Evolutionary conservation across 2,113 vertebrate genomes (phyloP).

Genomic region (Limnothrissa miodon): DNA sequence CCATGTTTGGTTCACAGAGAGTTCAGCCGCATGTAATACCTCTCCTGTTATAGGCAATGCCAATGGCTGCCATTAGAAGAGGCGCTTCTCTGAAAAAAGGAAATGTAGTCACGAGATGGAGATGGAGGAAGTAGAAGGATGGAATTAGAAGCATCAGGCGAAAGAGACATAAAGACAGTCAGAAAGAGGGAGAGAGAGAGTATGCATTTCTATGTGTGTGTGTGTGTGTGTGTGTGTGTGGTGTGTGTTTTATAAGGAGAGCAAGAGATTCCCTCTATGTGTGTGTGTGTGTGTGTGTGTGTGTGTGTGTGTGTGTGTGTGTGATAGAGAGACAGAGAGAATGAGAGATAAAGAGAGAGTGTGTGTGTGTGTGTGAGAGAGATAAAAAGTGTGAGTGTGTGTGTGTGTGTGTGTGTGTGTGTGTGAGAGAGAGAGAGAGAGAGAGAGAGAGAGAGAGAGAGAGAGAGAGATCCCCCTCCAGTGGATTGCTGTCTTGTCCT

Average conservation of each 20-base stretch:
- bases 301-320: no score
- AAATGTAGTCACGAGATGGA: neutral
- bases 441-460: neutral
- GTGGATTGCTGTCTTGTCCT: neutral
- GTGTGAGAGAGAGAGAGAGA: no score
- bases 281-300: no score
- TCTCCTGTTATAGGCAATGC: neutral
- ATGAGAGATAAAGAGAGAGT: no score
- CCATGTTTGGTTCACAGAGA: conserved; percentile 15
- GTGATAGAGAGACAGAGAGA: no score
- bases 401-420: no score
- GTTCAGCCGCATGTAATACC: neutral
- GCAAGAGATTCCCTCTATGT: neutral
- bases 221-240: no score
- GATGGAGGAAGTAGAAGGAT: neutral
- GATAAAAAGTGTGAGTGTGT: no score
- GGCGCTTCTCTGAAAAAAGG: neutral
- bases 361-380: no score
- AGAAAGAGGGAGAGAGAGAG: neutral
- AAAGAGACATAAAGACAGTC: neutral
- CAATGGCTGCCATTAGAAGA: neutral
- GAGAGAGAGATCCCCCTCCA: neutral
- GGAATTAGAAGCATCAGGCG: neutral
- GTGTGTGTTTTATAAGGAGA: neutral
- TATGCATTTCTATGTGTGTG: no score